Conservation (phyloP, 2,113 vertebrate genomes). For the Ochotona curzoniae region DNA sequence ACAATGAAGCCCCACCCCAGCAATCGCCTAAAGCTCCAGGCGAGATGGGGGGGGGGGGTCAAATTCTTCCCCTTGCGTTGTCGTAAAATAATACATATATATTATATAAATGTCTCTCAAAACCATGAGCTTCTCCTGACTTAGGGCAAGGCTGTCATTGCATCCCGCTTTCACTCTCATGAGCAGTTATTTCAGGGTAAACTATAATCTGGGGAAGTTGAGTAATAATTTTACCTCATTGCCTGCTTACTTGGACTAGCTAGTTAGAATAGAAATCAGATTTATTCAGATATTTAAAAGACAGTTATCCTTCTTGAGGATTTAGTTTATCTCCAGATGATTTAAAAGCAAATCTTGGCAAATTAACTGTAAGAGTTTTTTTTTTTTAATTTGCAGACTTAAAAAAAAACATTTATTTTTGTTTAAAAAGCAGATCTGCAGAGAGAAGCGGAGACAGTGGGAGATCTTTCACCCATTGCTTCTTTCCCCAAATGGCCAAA, state of each 20-base stretch:
- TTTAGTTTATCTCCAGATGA: conserved; percentile 34
- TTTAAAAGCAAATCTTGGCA: conserved; percentile 13
- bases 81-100: conserved; percentile 15
- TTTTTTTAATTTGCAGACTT: conserved; percentile 14
- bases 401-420: no score
- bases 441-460: no score
- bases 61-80: neutral
- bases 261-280: conserved; percentile 44
- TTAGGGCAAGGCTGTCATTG: neutral
- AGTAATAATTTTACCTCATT: conserved; percentile 44
- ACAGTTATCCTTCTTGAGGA: neutral
- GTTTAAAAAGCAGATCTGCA: no score
- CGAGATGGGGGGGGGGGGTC: conserved; percentile 15
- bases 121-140: neutral
- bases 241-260: neutral
- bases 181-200: conserved; percentile 43
- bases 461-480: no score
- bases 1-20: neutral
- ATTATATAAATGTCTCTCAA: neutral
- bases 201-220: conserved; percentile 42
- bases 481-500: no score
- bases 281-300: conserved; percentile 50
- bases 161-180: neutral
- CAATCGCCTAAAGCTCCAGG: neutral
- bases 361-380: neutral